phyloP scores from a whole-genome alignment of 2,888 invertebrate genomes.

The Cantharis rustica region DNA sequence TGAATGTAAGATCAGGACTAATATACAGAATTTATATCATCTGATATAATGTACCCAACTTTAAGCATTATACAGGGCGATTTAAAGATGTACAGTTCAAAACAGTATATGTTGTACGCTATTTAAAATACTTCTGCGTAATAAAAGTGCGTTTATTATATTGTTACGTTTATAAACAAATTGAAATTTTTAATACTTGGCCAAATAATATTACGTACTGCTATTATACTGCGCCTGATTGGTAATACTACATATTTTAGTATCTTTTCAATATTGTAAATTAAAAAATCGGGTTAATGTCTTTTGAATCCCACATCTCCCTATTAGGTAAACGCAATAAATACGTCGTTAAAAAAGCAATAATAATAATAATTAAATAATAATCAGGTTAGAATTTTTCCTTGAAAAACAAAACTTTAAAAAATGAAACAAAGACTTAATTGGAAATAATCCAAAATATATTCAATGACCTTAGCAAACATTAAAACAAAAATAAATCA shows the following conservation, averaged over 20 bases:
- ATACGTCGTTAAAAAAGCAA: neutral
- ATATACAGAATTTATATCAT: neutral
- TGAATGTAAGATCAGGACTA: neutral
- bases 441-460: neutral
- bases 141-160: neutral
- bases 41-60: neutral
- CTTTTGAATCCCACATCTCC: neutral
- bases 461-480: neutral
- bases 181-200: neutral
- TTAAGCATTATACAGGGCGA: neutral
- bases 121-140: no score
- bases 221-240: neutral
- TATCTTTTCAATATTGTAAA: no score
- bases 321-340: neutral
- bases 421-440: neutral
- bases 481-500: neutral
- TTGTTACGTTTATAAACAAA: neutral
- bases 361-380: neutral
- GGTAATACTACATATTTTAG: no score
- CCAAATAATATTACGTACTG: neutral
- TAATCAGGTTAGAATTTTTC: neutral
- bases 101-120: no score
- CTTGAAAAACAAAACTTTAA: neutral
- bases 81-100: no score
- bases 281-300: no score